Base-by-base conservation (phyloP, 1,140 invertebrate genomes). In the Bombyx mandarina region DNA sequence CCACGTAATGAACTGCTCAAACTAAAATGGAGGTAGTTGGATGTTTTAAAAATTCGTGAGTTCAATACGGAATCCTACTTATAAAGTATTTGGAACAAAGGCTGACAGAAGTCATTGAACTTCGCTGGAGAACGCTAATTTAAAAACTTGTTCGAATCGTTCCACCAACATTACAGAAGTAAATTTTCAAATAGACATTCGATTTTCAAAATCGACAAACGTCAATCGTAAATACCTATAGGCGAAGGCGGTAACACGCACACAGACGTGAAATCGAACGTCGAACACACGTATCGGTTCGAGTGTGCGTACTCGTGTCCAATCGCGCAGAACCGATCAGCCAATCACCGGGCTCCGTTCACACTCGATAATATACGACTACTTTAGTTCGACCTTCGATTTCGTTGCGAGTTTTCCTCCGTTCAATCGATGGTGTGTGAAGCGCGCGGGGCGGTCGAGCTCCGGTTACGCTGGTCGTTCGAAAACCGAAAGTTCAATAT, bases 251-350 rank as follows among this genome's bases (percentile, higher is more conserved):
- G 60, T 67, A 71, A 35, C 57, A 60, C 62, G 46, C 68, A 65
- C 64, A 72, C 68, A 56, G 42, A 43, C 59, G 61, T 63, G 73
- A n/a, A 10, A 69, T 74, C 62, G 73, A 75, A 78, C 70, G 73
- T 79, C 78, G 75, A 79, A 75, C 71, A 57, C 60, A 61, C 7
- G 52, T 69, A 77, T 79, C 76, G 73, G 69, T 71, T 79, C 75
- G 75, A 77, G 79, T 75, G 63, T 80, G 76, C 75, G 76, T 74
- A 51, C 61, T 69, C 54, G 66, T 68, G 61, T 63, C 81, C 81
- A 81, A 84, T 84, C 71, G 79, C 77, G 77, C 73, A 68, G 76
- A 84, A 84, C 77, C 81, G 73, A 84, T 84, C 81, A 81, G 56
- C 81, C 81, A 84, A 84, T 84, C 63, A 67, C 54, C 45, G 44